These are phyloP conservation scores for Aradophagus sp. DNA, from an alignment of 1,140 invertebrate genomes.

Conservation along the genomic window DNA sequence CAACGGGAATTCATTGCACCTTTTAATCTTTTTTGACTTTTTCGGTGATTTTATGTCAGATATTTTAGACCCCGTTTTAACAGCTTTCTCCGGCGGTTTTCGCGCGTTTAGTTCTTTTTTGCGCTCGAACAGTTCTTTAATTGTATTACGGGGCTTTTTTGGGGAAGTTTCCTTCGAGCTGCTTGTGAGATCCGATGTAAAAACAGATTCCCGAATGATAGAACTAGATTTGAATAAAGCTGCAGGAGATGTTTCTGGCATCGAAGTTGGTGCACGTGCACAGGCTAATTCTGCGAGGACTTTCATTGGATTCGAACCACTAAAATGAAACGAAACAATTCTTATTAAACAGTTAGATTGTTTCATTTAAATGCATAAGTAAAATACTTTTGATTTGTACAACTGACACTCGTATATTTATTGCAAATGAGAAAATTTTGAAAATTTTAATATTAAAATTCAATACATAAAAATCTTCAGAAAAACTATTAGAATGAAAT, in stretches of 20 bases:
- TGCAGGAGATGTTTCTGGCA: constrained; percentile 18
- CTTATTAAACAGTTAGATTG: too few species aligned
- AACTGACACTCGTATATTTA: too few species aligned
- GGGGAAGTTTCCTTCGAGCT: constrained; percentile 39
- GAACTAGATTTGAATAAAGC: constrained; percentile 19
- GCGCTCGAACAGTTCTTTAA: constrained; percentile 71
- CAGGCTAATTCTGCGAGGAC: constrained; percentile 72
- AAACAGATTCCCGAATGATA: constrained; percentile 15
- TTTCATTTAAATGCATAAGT: too few species aligned
- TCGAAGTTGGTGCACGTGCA: constrained; percentile 68
- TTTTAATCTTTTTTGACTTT: constrained; percentile 64
- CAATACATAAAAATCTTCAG: too few species aligned
- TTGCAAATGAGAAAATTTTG: too few species aligned
- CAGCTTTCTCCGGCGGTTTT: constrained; percentile 58
- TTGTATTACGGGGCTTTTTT: constrained; percentile 68
- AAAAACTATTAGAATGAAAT: too few species aligned
- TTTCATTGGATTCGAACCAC: constrained; percentile 72
- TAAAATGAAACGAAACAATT: too few species aligned
- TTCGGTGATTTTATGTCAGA: constrained; percentile 32
- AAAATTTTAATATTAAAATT: too few species aligned
- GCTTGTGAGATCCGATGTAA: constrained; percentile 7
- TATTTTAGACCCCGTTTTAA: constrained; percentile 6
- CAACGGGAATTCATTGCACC: constrained; percentile 66
- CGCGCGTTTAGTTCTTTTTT: constrained; percentile 70
- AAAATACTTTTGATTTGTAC: too few species aligned